Evolutionary conservation across 2,113 vertebrate genomes (phyloP).

Genomic region (Ramphastos sulfuratus): DNA sequence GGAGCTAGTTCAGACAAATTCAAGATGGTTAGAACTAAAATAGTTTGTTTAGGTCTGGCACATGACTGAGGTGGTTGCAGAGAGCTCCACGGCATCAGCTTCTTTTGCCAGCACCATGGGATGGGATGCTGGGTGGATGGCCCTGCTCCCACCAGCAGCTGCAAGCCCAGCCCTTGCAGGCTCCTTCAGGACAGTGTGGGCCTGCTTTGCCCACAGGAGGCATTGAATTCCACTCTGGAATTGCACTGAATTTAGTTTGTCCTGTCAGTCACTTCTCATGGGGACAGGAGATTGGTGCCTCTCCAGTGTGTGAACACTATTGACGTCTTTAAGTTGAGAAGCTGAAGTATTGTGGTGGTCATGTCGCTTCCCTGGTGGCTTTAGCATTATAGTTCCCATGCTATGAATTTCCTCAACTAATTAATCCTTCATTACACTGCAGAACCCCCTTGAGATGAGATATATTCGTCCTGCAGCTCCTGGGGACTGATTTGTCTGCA

Average conservation of each 20-base stretch:
- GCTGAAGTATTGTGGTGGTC: background rate
- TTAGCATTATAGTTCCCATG: background rate
- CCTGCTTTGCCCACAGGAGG: background rate
- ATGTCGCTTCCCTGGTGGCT: background rate
- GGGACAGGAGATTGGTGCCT: background rate
- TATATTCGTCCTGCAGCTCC: background rate
- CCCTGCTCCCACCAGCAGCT: background rate
- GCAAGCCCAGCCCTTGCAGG: background rate
- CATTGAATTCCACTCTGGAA: fast-evolving
- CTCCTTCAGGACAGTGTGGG: background rate
- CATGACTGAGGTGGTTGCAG: background rate
- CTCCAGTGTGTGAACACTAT: fast-evolving
- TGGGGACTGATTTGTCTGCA: background rate
- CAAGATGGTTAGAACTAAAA: background rate
- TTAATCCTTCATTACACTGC: background rate
- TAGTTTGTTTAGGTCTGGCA: background rate
- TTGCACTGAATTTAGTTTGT: background rate
- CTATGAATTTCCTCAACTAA: background rate
- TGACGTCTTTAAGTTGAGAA: background rate
- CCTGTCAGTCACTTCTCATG: background rate
- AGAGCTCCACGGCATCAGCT: background rate
- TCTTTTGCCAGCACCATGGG: background rate
- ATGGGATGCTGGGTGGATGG: fast-evolving
- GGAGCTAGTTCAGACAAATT: background rate
- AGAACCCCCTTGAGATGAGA: background rate